Base-by-base conservation (phyloP, 92 coral and sea anemone genomes). In the Nematostella vectensis region DNA sequence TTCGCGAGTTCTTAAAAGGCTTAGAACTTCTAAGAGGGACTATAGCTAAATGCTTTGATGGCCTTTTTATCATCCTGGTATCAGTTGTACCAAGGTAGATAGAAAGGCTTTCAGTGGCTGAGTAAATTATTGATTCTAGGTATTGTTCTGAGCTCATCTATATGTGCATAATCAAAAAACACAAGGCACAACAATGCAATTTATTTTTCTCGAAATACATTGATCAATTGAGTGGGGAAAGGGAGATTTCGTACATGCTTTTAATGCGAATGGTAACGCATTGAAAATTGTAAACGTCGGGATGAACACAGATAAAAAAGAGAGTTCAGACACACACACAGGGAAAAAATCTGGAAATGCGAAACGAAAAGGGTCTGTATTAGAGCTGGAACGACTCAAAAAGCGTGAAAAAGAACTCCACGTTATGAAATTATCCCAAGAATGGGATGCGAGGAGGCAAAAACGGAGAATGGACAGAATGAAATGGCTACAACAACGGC, bases 391-490 rank as follows among this genome's bases (percentile, higher is more conserved):
- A 42, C 74, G 85, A n/a, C 50, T 74, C 51, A 78, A 78, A 68
- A 78, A 78, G 61, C 85, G 76, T 33, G 68, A 78, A 64, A 85
- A 76, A 70, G 95, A 85, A 39, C 50, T 85, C 29, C 95, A 77
- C 50, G 72, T 85, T 3, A 70, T 85, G 81, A 80, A 85, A 51
- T 52, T 85, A 76, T 85, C 88, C 17, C 88, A 80, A 27, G 95
- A 85, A 61, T 85, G 95, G 95, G 88, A 85, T 38, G 74, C 80
- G 3, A 73, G 95, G 17, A 70, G 95, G 21, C 95, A 85, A 29
- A 76, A 85, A 45, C 72, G 95, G 12, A 77, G 88, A 15, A 25
- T 85, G 67, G 95, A 85, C 38, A 74, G 95, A 20, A 82, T 70
- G 11, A 83, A 85, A 45, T 85, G 95, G 95, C 76, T 85, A 26